phyloP scores from a whole-genome alignment of 2,113 vertebrate species.

The Saccopteryx leptura region DNA sequence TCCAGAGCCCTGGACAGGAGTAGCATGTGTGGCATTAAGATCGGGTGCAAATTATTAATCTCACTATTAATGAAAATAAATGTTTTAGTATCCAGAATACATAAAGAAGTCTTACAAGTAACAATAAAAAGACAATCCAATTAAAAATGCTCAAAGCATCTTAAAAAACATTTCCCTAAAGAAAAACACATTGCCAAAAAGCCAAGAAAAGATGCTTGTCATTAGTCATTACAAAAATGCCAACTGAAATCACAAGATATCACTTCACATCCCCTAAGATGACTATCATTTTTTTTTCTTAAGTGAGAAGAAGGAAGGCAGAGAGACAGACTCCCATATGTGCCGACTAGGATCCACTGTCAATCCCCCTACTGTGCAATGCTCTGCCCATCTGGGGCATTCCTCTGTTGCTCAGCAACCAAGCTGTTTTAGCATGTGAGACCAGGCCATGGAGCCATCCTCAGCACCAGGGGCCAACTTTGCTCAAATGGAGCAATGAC shows the following conservation, averaged over 20 bases:
- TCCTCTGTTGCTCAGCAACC: no score
- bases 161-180: background rate
- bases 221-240: background rate
- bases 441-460: no score
- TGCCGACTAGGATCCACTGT: no score
- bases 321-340: no score
- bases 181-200: background rate
- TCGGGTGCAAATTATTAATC: background rate
- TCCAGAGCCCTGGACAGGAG: background rate
- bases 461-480: no score
- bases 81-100: slow-evolving; percentile 5
- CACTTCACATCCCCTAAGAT: background rate
- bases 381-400: no score
- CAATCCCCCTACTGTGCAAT: no score
- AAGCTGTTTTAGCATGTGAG: no score
- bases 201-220: background rate
- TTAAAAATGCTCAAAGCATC: slow-evolving; percentile 7
- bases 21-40: background rate
- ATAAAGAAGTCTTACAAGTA: background rate
- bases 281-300: background rate
- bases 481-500: no score
- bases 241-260: slow-evolving; percentile 9
- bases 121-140: background rate
- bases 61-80: background rate
- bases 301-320: no score